Base-by-base conservation (phyloP, 2,888 invertebrate genomes). In the Thymelicus acteon region DNA sequence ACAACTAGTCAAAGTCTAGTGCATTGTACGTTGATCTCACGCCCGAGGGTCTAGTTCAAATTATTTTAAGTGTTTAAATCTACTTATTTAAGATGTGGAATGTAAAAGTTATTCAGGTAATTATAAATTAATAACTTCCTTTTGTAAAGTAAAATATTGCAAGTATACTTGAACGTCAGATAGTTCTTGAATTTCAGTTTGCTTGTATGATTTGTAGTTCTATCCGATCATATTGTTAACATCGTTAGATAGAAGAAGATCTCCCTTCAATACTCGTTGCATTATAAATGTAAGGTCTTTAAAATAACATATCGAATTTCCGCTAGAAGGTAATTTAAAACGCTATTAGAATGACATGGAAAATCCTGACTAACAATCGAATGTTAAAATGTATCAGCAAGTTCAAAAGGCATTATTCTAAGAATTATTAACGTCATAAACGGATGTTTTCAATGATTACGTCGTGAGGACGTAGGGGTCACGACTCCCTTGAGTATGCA, bases 401-500 rank as follows among this genome's bases (percentile, higher is more conserved):
- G 54, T 54, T 65, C 24, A 60, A 65, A 61, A 39, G 44, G 37
- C 60, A 57, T 70, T 72, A 67, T 72, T 61, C 48, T 15, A 44
- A 39, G 64, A 64, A 67, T 67, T 66, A 58, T 63, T 60, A 67
- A 48, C 64, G 60, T 63, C 68, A 71, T 67, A 67, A 69, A 72
- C 48, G n/a, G 66, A 19, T 69, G 63, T 64, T 72, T 64, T 54
- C 54, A 73, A 67, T 52, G 73, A 74, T 74, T 71, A 71, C 65
- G 72, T 75, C 74, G 72, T 68, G 74, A 73, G 65, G 73, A 72
- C 75, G 65, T 68, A 57, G 66, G 71, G 74, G 73, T 75, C 73
- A 65, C 63, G 75, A 75, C 75, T 72, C 70, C 24, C 60, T 37
- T 60, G 60, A 61, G 65, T 72, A 72, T 72, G 72, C 72, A 76